Conservation (phyloP, 2,888 invertebrate species). For the Muschampia staudingeri region DNA sequence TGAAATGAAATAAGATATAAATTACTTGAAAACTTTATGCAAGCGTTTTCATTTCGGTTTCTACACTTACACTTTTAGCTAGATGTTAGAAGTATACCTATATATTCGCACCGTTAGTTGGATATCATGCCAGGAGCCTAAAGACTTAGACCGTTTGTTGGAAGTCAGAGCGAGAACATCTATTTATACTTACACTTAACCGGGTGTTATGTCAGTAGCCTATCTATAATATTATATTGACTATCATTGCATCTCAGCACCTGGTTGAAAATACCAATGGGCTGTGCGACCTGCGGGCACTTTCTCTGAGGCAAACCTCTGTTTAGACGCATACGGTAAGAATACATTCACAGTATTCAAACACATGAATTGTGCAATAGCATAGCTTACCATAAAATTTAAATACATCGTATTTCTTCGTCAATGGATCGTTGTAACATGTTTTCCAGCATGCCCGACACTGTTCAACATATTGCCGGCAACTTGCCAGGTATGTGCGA, state of each 20-base stretch:
- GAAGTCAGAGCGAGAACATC: too few species aligned
- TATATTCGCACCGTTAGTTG: too few species aligned
- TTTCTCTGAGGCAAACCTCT: neutral
- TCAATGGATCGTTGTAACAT: neutral
- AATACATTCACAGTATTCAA: too few species aligned
- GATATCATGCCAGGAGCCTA: too few species aligned
- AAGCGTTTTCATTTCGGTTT: neutral
- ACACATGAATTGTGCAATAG: neutral
- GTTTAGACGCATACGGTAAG: too few species aligned
- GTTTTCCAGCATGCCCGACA: neutral
- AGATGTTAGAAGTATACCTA: neutral
- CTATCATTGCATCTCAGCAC: too few species aligned
- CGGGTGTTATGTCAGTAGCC: too few species aligned
- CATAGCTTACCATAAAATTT: neutral
- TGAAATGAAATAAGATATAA: slow-evolving; percentile 22
- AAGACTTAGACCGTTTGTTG: too few species aligned
- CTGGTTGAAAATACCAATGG: too few species aligned
- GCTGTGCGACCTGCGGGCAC: too few species aligned
- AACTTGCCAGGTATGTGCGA: slow-evolving; percentile 28
- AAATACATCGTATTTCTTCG: neutral
- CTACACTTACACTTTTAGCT: neutral
- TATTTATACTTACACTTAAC: too few species aligned
- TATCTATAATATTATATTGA: too few species aligned
- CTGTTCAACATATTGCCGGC: slow-evolving; percentile 38
- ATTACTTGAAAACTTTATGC: neutral